Percentiles rank a stretch among this genome's conserved stretches.
Conservation (phyloP, 2,113 vertebrate genomes). For the Cricetomys ansorgei region DNA sequence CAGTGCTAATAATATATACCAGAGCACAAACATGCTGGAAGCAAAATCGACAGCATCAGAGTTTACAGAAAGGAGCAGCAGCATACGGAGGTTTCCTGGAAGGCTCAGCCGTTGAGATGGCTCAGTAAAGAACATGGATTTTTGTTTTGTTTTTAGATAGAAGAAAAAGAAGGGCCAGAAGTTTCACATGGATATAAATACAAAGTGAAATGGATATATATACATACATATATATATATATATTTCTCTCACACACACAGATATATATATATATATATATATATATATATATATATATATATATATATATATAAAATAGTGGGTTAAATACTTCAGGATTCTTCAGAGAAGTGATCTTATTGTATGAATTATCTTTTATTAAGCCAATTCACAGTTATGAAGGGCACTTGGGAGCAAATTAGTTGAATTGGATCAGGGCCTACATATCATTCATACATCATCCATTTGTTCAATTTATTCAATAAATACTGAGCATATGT, state of each 20-base stretch:
- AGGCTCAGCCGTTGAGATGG: background rate
- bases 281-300: no score
- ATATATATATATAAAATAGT: no score
- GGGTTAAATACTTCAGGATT: background rate
- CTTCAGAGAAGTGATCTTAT: background rate
- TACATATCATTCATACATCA: background rate
- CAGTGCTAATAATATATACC: background rate
- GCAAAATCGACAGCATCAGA: background rate
- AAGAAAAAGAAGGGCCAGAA: background rate
- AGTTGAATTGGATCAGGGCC: background rate
- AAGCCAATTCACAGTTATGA: background rate
- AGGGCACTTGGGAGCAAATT: background rate
- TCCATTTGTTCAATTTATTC: background rate
- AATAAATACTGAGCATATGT: background rate
- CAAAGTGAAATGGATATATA: background rate
- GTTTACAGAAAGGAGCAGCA: background rate
- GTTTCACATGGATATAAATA: conserved; percentile 8
- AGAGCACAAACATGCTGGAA: background rate
- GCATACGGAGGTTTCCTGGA: background rate
- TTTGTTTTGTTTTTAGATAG: background rate
- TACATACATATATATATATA: no score
- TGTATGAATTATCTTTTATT: conserved; percentile 46
- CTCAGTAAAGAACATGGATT: background rate
- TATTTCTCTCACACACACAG: no score
- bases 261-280: no score